These are phyloP conservation scores for Apocheima hispidaria DNA, from an alignment of 2,888 invertebrate genomes.

Conservation along the genomic window DNA sequence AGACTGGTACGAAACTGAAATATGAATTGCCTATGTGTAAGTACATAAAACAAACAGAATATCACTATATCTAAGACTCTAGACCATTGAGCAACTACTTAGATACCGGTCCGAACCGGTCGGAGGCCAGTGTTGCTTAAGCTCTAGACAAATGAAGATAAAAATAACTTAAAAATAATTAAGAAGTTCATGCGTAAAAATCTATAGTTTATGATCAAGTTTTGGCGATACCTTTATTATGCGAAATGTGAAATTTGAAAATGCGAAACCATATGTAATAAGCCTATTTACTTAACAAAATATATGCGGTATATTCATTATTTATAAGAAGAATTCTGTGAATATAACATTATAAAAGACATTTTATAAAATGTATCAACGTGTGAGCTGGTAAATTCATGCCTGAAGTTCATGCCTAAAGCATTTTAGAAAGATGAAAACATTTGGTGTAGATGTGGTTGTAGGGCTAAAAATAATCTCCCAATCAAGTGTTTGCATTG, in stretches of 20 bases:
- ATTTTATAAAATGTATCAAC: background rate
- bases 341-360: background rate
- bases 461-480: conserved; percentile 2
- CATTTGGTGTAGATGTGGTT: conserved; percentile 13
- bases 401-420: conserved; percentile 14
- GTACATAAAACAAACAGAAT: background rate
- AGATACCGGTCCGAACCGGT: no score
- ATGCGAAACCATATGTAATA: conserved; percentile 10
- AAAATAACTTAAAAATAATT: background rate
- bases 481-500: background rate
- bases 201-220: background rate
- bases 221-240: background rate
- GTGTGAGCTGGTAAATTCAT: conserved; percentile 3
- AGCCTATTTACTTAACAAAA: background rate
- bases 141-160: background rate
- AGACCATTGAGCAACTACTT: no score
- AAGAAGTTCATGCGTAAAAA: conserved; percentile 12
- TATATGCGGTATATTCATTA: background rate
- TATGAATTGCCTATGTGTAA: conserved; percentile 30
- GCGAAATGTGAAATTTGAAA: background rate
- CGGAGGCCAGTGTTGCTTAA: no score
- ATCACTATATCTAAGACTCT: background rate
- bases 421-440: background rate
- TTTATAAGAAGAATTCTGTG: background rate
- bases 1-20: conserved; percentile 69